These are phyloP conservation scores for Clinocottus analis DNA, from an alignment of 2,113 vertebrate genomes.

Conservation along the genomic window DNA sequence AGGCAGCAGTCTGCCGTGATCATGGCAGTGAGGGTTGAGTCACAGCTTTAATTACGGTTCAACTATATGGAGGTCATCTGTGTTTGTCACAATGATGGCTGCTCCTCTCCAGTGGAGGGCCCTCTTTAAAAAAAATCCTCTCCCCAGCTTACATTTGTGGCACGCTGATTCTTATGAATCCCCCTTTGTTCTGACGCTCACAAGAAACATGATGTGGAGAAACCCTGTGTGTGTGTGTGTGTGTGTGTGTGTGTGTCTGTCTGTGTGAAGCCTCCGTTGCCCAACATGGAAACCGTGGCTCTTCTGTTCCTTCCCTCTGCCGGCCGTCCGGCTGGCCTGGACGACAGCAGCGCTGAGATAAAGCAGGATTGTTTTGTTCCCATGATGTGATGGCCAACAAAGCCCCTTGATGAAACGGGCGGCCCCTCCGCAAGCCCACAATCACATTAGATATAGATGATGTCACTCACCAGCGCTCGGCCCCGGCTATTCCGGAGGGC, in stretches of 20 bases:
- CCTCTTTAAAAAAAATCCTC: slow-evolving; percentile 19
- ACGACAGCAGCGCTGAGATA: slow-evolving; percentile 37
- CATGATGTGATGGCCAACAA: slow-evolving; percentile 70
- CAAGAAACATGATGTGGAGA: slow-evolving; percentile 35
- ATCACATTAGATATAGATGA: slow-evolving; percentile 75
- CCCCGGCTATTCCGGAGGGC: slow-evolving; percentile 61
- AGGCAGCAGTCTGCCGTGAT: slow-evolving; percentile 22
- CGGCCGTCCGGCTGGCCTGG: background rate
- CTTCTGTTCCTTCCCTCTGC: slow-evolving; percentile 20
- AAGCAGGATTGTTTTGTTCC: slow-evolving; percentile 60
- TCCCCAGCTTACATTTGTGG: background rate
- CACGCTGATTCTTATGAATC: slow-evolving; percentile 26
- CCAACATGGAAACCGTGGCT: background rate
- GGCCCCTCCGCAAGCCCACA: slow-evolving; percentile 46
- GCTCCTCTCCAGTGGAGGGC: slow-evolving; percentile 49
- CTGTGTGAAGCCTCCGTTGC: background rate
- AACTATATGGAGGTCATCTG: slow-evolving; percentile 8
- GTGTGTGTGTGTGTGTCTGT: too few species aligned
- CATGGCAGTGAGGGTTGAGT: slow-evolving; percentile 1
- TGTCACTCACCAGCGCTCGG: slow-evolving; percentile 68
- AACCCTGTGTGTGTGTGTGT: slow-evolving; percentile 19
- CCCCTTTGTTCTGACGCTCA: slow-evolving; percentile 32
- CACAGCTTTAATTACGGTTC: slow-evolving; percentile 1
- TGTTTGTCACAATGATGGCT: slow-evolving; percentile 21
- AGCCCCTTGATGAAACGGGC: slow-evolving; percentile 67